Percentiles rank a stretch among this genome's conserved stretches.
phyloP scores from a whole-genome alignment of 1,140 invertebrate species.

The Hyposmocoma kahamanoa region DNA sequence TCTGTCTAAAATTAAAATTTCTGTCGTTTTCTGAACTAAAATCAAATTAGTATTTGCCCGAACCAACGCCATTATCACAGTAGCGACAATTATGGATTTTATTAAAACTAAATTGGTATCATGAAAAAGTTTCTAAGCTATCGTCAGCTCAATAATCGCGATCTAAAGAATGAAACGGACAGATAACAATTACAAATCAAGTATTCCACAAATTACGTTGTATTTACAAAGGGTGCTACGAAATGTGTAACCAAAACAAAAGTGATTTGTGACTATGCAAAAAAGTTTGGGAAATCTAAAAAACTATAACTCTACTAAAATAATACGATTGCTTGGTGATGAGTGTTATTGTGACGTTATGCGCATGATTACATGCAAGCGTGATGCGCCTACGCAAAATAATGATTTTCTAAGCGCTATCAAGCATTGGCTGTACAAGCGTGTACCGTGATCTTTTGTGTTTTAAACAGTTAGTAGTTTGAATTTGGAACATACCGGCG shows the following conservation, averaged over 20 bases:
- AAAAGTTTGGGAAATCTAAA: background rate
- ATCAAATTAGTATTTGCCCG: too few relatives aligned
- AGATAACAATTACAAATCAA: too few relatives aligned
- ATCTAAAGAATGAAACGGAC: too few relatives aligned
- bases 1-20: too few relatives aligned
- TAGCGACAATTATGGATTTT: too few relatives aligned
- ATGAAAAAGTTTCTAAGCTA: too few relatives aligned
- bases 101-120: too few relatives aligned
- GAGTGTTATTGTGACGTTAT: constrained; percentile 9
- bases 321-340: background rate
- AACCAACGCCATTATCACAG: too few relatives aligned
- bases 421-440: constrained; percentile 25
- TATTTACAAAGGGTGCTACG: background rate
- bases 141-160: too few relatives aligned
- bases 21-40: too few relatives aligned
- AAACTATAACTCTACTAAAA: background rate
- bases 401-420: constrained; percentile 18
- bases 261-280: background rate
- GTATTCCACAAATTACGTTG: too few relatives aligned
- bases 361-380: constrained; percentile 41
- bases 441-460: constrained; percentile 14
- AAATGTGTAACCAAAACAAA: background rate
- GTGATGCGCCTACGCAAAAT: constrained; percentile 19
- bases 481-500: constrained; percentile 39
- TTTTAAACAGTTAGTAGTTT: background rate